Conservation (phyloP, 2,888 invertebrate genomes). For the Cotesia congregata region DNA sequence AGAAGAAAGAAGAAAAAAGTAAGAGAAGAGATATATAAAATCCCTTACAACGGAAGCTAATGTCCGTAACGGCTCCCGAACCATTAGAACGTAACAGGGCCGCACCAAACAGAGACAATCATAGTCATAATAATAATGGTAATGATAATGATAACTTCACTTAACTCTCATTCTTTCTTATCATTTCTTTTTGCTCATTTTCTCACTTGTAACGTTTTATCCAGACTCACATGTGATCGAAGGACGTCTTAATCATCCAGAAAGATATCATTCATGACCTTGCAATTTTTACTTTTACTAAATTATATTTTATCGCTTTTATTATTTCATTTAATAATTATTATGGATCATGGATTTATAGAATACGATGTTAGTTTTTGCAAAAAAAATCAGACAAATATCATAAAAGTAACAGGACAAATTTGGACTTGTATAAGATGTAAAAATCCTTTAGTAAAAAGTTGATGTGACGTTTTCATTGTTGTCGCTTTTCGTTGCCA, state of each 20-base stretch:
- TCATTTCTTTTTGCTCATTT: slow-evolving; percentile 14
- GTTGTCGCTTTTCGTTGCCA: too few species aligned
- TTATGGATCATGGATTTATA: too few species aligned
- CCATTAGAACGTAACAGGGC: slow-evolving; percentile 59
- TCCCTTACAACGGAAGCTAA: slow-evolving; percentile 64
- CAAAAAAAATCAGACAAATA: too few species aligned
- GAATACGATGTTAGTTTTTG: too few species aligned
- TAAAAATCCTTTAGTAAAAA: too few species aligned
- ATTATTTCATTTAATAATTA: too few species aligned
- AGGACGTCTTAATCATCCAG: slow-evolving; percentile 36
- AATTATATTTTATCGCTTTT: too few species aligned
- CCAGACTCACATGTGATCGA: slow-evolving; percentile 13
- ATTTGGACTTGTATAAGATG: too few species aligned
- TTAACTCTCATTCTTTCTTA: slow-evolving; percentile 22
- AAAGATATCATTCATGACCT: slow-evolving; percentile 31
- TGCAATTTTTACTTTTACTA: slow-evolving; percentile 33
- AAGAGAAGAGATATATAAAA: slow-evolving; percentile 39
- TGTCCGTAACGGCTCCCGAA: slow-evolving; percentile 68
- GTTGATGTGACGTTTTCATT: too few species aligned
- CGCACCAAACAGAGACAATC: slow-evolving; percentile 30
- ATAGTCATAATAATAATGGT: slow-evolving; percentile 5
- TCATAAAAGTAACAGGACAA: too few species aligned
- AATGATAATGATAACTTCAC: background rate
- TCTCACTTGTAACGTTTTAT: background rate
- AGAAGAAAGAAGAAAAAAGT: slow-evolving; percentile 35